These are phyloP conservation scores for Pachycephala philippinensis DNA, from an alignment of 2,113 vertebrate species.

Conservation along the genomic window DNA sequence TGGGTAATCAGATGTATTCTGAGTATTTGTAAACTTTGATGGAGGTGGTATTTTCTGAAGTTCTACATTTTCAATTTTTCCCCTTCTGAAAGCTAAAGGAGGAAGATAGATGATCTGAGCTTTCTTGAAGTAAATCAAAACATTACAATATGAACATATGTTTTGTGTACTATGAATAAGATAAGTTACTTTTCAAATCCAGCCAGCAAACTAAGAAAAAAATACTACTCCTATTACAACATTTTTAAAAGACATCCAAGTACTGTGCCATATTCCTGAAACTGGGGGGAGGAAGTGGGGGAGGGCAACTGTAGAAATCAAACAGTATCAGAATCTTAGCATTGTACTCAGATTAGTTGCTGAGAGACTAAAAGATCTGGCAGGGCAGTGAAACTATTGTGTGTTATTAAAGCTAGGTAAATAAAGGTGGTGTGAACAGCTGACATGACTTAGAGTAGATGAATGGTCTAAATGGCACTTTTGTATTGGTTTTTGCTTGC, in stretches of 20 bases:
- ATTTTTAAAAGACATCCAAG: background rate
- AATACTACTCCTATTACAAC: background rate
- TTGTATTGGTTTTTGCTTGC: background rate
- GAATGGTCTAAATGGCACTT: background rate
- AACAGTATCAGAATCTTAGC: background rate
- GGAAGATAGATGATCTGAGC: background rate
- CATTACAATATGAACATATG: background rate
- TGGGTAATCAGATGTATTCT: background rate
- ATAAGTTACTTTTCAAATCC: background rate
- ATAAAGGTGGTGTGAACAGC: background rate
- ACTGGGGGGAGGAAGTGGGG: background rate
- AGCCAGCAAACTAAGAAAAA: background rate
- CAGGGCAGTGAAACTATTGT: background rate
- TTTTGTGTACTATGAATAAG: background rate
- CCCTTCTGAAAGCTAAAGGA: background rate
- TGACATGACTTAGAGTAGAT: background rate
- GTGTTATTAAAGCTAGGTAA: background rate
- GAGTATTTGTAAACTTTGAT: background rate
- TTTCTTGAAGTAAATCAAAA: background rate
- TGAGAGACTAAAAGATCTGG: background rate
- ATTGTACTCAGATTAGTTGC: background rate
- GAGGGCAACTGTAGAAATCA: background rate
- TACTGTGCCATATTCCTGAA: background rate
- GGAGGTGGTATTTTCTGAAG: background rate
- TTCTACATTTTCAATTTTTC: background rate